phyloP scores from a whole-genome alignment of 2,888 invertebrate genomes.

The Ganaspis brasiliensis region DNA sequence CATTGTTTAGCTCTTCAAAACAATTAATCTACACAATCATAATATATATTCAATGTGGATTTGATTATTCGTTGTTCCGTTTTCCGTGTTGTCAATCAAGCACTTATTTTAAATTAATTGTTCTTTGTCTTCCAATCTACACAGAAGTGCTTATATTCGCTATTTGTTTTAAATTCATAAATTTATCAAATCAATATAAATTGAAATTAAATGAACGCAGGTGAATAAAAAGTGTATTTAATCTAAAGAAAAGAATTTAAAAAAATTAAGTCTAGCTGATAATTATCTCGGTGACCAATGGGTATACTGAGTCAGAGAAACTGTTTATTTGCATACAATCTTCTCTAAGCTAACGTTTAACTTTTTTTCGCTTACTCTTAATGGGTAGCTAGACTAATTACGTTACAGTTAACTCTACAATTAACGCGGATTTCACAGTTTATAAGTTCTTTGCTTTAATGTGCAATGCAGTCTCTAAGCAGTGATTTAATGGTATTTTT shows the following conservation, averaged over 20 bases:
- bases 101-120: too few species aligned
- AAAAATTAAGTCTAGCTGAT: neutral
- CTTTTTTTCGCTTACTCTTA: slow-evolving; percentile 10
- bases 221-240: too few species aligned
- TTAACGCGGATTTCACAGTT: neutral
- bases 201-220: too few species aligned
- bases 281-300: neutral
- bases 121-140: too few species aligned
- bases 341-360: neutral
- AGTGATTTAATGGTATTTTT: too few species aligned
- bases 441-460: neutral
- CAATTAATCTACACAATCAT: neutral
- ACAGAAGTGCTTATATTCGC: too few species aligned
- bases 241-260: too few species aligned
- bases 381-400: slow-evolving; percentile 27
- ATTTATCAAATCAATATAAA: too few species aligned
- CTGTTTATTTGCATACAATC: slow-evolving; percentile 17
- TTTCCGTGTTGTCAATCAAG: slow-evolving; percentile 4
- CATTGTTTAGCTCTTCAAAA: too few species aligned
- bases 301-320: neutral
- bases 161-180: too few species aligned
- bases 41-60: neutral
- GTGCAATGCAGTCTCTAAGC: too few species aligned
- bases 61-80: neutral
- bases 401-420: neutral